A percentile compares a stretch with the other conserved stretches of the same genome.
These are phyloP conservation scores for Megathymus violae DNA, from an alignment of 1,140 invertebrate genomes.

Conservation along the genomic window DNA sequence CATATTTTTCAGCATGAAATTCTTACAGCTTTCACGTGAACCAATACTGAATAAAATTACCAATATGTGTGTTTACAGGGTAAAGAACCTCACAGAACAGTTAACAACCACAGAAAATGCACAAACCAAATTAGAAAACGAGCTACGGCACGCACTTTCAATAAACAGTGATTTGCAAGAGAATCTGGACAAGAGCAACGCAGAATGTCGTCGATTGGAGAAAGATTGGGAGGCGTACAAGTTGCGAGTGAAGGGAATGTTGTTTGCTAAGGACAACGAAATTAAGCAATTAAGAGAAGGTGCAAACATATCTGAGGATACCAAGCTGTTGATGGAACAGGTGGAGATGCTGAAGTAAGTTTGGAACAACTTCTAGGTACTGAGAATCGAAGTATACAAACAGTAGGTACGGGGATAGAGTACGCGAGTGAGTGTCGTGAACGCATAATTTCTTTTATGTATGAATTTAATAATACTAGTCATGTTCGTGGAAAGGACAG, in stretches of 20 bases:
- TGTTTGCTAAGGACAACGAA: slow-evolving; percentile 66
- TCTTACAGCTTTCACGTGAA: too few species aligned
- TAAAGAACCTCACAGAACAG: slow-evolving; percentile 52
- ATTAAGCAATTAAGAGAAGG: slow-evolving; percentile 64
- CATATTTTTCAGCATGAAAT: too few species aligned
- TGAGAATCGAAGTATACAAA: slow-evolving; percentile 12
- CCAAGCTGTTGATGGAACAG: slow-evolving; percentile 63
- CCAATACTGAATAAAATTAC: not conserved
- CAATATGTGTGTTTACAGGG: slow-evolving; percentile 41
- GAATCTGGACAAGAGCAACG: slow-evolving; percentile 55
- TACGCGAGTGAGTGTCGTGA: too few species aligned
- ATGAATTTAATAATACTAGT: too few species aligned
- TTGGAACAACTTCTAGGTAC: too few species aligned
- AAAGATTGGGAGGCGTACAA: slow-evolving; percentile 76
- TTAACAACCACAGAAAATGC: slow-evolving; percentile 46
- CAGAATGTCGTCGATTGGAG: slow-evolving; percentile 61
- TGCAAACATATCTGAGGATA: slow-evolving; percentile 58
- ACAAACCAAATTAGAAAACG: slow-evolving; percentile 65
- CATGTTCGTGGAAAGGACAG: too few species aligned
- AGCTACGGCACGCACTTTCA: slow-evolving; percentile 65
- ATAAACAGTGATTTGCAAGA: slow-evolving; percentile 56
- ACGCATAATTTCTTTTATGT: too few species aligned
- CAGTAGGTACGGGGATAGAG: too few species aligned
- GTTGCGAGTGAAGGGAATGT: slow-evolving; percentile 69
- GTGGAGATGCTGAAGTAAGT: slow-evolving; percentile 66